Percentiles rank a stretch among this genome's conserved stretches.
Conservation (phyloP, 2,888 invertebrate genomes). For the Ditula angustiorana region DNA sequence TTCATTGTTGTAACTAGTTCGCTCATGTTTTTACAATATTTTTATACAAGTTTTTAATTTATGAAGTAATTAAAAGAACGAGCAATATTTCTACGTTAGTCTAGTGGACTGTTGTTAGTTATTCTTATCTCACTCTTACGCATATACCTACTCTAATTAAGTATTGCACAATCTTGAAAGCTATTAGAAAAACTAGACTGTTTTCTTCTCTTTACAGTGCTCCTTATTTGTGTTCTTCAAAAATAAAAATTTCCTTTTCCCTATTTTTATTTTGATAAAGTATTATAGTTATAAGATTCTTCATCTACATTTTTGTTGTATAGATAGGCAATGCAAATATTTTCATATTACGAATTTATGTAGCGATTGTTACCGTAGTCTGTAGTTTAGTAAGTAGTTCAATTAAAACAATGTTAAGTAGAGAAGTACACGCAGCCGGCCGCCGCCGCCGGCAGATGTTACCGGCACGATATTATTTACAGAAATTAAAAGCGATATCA, state of each 20-base stretch:
- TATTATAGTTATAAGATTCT: conserved; percentile 71
- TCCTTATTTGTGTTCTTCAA: background rate
- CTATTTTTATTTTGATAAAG: conserved; percentile 63
- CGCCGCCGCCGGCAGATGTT: conserved; percentile 40
- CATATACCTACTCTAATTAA: background rate
- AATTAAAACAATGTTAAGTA: conserved; percentile 57
- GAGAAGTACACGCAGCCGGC: conserved; percentile 43
- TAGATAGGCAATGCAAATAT: conserved; percentile 59
- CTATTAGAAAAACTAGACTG: background rate
- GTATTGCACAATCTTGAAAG: background rate
- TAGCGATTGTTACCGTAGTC: conserved; percentile 77
- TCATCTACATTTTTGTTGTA: conserved; percentile 63
- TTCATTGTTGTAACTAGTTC: conserved; percentile 68
- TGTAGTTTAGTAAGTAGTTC: conserved; percentile 67
- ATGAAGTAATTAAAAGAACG: conserved; percentile 57
- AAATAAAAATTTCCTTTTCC: conserved; percentile 7
- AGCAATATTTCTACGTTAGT: conserved; percentile 49
- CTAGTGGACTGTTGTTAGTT: conserved; percentile 51
- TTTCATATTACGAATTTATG: conserved; percentile 80
- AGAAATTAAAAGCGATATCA: conserved; percentile 5
- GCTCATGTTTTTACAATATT: conserved; percentile 72
- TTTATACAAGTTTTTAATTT: conserved; percentile 63
- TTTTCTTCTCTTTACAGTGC: background rate
- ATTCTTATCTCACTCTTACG: background rate
- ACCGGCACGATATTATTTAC: background rate